Evolutionary conservation across 2,113 vertebrate species (phyloP).

Genomic region (Geococcyx californianus): DNA sequence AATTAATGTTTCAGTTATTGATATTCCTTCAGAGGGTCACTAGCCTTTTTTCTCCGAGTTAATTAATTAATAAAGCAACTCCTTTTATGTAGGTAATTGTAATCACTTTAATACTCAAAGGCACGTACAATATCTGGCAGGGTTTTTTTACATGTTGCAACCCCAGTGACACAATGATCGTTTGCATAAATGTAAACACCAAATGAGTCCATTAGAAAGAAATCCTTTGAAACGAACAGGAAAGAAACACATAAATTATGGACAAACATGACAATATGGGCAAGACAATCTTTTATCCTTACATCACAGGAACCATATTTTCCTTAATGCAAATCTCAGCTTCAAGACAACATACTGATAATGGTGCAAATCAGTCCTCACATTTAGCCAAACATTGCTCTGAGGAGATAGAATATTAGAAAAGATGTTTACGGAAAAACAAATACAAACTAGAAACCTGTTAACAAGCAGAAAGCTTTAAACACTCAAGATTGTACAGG

Average conservation of each 20-base stretch:
- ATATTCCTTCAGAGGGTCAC: slow-evolving; percentile 75
- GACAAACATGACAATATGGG: neutral
- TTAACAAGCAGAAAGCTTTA: neutral
- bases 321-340: neutral
- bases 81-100: slow-evolving; percentile 74
- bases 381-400: neutral
- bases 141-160: slow-evolving; percentile 29
- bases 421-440: neutral
- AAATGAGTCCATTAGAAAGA: neutral
- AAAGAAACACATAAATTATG: neutral
- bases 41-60: slow-evolving; percentile 66
- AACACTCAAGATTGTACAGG: neutral
- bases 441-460: neutral
- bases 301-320: neutral
- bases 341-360: neutral
- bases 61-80: slow-evolving; percentile 79
- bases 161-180: neutral
- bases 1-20: slow-evolving; percentile 76
- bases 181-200: slow-evolving; percentile 48
- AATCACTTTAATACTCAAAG: slow-evolving; percentile 67
- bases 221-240: neutral
- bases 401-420: neutral
- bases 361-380: neutral
- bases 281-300: neutral
- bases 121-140: slow-evolving; percentile 47